phyloP scores from a whole-genome alignment of 2,888 invertebrate genomes.

The Capitulum mitella region DNA sequence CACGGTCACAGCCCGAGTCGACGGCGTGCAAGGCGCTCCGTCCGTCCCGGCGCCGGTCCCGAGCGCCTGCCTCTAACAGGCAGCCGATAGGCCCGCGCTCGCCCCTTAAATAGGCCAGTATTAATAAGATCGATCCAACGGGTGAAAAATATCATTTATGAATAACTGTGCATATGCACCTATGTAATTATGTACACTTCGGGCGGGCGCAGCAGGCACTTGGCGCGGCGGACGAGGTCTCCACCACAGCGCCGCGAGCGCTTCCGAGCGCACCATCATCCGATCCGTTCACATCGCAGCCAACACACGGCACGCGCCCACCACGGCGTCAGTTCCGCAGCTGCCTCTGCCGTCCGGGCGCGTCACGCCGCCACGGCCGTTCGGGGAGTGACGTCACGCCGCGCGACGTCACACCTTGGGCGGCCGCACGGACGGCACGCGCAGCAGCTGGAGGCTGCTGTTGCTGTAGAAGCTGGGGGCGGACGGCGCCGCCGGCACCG shows the following conservation, averaged over 20 bases:
- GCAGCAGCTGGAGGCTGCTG: slow-evolving; percentile 20
- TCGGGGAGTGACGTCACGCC: no score
- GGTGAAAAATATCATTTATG: slow-evolving; percentile 5
- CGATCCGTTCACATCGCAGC: no score
- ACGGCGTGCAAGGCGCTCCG: not conserved
- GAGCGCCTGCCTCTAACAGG: not conserved
- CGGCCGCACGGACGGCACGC: not conserved
- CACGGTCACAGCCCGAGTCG: not conserved
- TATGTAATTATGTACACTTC: not conserved
- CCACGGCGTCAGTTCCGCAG: no score
- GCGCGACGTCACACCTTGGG: not conserved
- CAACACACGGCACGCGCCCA: no score
- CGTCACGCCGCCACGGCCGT: no score
- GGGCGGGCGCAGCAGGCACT: not conserved
- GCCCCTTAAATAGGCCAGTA: not conserved
- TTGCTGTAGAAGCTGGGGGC: not conserved
- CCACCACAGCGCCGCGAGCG: not conserved
- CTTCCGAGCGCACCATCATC: not conserved
- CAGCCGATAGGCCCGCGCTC: not conserved
- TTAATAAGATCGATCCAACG: not conserved
- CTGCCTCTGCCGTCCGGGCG: no score
- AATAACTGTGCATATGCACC: not conserved
- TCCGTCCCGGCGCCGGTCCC: not conserved
- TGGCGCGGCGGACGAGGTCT: not conserved
- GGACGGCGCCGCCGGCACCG: slow-evolving; percentile 27